Conservation (phyloP, 2,113 vertebrate genomes). For the Elephantulus edwardii region DNA sequence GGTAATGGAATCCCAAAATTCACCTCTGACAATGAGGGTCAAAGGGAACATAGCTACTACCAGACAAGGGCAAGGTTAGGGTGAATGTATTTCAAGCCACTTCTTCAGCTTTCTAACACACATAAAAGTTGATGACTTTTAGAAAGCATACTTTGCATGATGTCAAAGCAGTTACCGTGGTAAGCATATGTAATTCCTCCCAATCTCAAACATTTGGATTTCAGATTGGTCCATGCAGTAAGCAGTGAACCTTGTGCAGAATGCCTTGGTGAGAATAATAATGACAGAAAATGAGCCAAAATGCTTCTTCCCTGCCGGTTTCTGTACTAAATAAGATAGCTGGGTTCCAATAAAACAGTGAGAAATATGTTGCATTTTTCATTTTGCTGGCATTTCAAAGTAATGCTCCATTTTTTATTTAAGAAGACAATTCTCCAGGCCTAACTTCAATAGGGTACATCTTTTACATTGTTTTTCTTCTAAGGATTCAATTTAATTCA, state of each 20-base stretch:
- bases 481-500: slow-evolving; percentile 31
- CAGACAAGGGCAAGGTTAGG: neutral
- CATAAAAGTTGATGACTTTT: neutral
- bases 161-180: neutral
- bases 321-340: slow-evolving; percentile 49
- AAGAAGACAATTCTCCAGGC: slow-evolving; percentile 43
- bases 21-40: neutral
- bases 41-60: neutral
- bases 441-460: neutral
- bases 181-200: neutral
- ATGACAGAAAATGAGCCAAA: neutral
- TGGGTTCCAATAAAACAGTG: neutral
- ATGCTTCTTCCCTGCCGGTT: slow-evolving; percentile 30
- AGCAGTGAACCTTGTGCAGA: slow-evolving; percentile 5
- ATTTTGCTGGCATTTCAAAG: slow-evolving; percentile 55
- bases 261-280: neutral
- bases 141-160: neutral
- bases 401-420: slow-evolving; percentile 21
- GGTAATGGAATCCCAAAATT: neutral
- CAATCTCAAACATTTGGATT: neutral
- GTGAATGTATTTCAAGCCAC: neutral
- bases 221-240: slow-evolving; percentile 35
- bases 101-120: neutral
- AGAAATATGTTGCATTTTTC: slow-evolving; percentile 20
- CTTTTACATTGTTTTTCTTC: slow-evolving; percentile 35